These are phyloP conservation scores for Metallyticus violacea DNA, from an alignment of 2,888 invertebrate species.

Conservation along the genomic window DNA sequence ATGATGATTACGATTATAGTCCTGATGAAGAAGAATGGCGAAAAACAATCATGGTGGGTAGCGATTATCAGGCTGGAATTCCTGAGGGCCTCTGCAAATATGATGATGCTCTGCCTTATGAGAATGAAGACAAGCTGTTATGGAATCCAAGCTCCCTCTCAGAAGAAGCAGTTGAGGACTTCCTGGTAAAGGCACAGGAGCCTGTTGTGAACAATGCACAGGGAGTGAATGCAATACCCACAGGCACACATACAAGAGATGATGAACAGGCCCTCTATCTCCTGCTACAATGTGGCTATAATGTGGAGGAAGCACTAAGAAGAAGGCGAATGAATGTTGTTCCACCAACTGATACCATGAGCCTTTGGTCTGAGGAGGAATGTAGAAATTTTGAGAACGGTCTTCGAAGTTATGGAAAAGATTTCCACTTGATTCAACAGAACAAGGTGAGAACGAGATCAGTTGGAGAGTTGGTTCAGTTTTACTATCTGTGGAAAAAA, in stretches of 20 bases:
- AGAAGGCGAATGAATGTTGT: conserved; percentile 72
- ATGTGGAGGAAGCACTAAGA: conserved; percentile 88
- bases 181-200: conserved; percentile 59
- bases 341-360: conserved; percentile 67
- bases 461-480: conserved; percentile 95
- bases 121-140: conserved; percentile 90
- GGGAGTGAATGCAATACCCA: conserved; percentile 58
- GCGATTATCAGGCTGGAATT: conserved; percentile 89
- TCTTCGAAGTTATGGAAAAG: conserved; percentile 89
- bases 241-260: conserved; percentile 76
- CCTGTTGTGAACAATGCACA: conserved; percentile 44
- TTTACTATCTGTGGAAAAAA: conserved; percentile 90
- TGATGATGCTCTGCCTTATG: conserved; percentile 90
- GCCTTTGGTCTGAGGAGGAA: conserved; percentile 96
- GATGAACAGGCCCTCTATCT: conserved; percentile 88
- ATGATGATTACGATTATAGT: conserved; percentile 78
- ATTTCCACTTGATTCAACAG: conserved; percentile 91
- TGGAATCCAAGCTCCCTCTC: conserved; percentile 85
- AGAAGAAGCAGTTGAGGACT: conserved; percentile 73
- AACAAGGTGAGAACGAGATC: conserved; percentile 90
- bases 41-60: conserved; percentile 90
- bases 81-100: conserved; percentile 90
- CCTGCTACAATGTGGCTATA: conserved; percentile 90
- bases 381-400: conserved; percentile 96
- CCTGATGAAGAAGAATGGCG: conserved; percentile 87